These are phyloP conservation scores for Drosophila monieri DNA, from an alignment of 2,888 invertebrate species.

Conservation along the genomic window DNA sequence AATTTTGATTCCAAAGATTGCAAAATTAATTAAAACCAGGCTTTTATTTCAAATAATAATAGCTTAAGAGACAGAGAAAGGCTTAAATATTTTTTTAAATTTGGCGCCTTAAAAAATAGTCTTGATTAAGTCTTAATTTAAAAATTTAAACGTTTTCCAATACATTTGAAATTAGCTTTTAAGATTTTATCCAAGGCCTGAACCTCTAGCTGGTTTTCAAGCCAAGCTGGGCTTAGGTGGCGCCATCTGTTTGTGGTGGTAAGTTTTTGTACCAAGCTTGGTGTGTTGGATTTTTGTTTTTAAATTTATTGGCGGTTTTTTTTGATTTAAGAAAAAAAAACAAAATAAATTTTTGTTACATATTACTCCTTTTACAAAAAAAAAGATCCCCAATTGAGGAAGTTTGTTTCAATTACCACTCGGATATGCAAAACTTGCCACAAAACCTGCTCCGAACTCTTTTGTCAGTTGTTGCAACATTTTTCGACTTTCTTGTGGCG, in stretches of 20 bases:
- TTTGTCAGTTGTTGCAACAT: background rate
- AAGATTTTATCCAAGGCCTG: background rate
- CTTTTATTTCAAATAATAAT: no score
- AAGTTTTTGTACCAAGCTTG: no score
- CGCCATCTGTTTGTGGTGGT: background rate
- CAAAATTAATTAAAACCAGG: background rate
- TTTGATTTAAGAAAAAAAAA: background rate
- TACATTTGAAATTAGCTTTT: background rate
- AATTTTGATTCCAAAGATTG: background rate
- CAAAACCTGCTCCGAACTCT: background rate
- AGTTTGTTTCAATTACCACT: constrained; percentile 1
- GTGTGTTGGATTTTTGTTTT: background rate
- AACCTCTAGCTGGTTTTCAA: background rate
- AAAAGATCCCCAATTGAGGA: background rate
- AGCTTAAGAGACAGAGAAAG: background rate
- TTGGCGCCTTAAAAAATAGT: background rate
- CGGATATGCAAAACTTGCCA: background rate
- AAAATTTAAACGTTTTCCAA: background rate
- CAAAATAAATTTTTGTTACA: no score
- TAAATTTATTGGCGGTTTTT: background rate
- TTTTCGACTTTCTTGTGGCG: background rate
- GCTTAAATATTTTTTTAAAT: background rate
- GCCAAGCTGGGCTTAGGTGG: background rate
- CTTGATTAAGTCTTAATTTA: background rate
- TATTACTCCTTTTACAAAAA: background rate